Base-by-base conservation (phyloP, 2,113 vertebrate genomes). In the Salvelinus namaycush region DNA sequence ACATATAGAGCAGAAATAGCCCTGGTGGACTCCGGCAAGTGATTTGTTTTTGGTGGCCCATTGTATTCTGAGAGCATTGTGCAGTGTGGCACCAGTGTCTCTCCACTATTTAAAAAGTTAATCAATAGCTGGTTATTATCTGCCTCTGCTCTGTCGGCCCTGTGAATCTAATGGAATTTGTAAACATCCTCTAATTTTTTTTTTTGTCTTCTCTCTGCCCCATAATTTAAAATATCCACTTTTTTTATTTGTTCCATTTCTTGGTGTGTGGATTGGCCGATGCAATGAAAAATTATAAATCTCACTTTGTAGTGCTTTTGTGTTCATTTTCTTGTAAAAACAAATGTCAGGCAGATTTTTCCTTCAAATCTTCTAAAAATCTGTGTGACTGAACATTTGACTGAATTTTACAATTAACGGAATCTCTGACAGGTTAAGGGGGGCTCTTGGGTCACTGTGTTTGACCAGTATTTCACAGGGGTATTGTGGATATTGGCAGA, bases 71-170 rank as follows among this genome's bases (percentile, higher is more conserved):
- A 77, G 79, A 73, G 26, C 48, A 60, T 80, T 78, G 76, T 86
- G 74, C 79, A 75, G 74, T 78, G 80, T 72, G 22, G 68, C 83
- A 22, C 68, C 78, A 76, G 80, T 83, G 82, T 79, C 70, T 84
- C 66, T 72, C 71, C 82, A 79, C 73, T 29, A 66, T 27, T 87
- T 89, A 92, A 90, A 93, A 91, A 86, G 89, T 85, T 82, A 92
- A 93, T 93, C 92, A 92, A 93, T 93, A 92, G 69, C 39, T 83
- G 73, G 87, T 89, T 92, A 92, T 92, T 90, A 87, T 89, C 85
- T 88, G 83, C 80, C 82, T 82, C 81, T 71, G 88, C 83, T 87
- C 84, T 77, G 80, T 57, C 54, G 4, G 13, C 54, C 54, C 18
- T 6, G 8, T 44, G 39, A 9, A 44, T 44, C 39, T 44, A 44